Base-by-base conservation (phyloP, 2,113 vertebrate species). In the Pongo pygmaeus region DNA sequence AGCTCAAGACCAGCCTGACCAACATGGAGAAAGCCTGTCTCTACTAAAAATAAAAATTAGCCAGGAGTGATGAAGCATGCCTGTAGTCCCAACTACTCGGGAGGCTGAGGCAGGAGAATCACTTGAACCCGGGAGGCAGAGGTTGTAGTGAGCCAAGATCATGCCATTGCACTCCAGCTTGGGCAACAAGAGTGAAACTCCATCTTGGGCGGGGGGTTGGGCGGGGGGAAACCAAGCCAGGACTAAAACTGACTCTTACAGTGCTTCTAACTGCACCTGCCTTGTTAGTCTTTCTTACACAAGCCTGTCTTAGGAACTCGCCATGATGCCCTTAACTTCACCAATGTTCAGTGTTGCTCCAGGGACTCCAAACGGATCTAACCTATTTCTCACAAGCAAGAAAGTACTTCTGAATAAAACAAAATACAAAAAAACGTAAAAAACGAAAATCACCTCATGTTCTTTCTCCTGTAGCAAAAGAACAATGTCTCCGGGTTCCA, bases 391-490 rank as follows among this genome's bases (percentile, higher is more conserved):
- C 18, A 48, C 7, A 52, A 17, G 13, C 23, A 84, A 70, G 38
- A 84, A 84, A 4, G 10, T 52, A 57, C 55, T 91, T 93, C 55
- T 35, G 30, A 93, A 80, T 17, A 75, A 84, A 50, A 87, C 13
- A 72, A 93, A 75, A 93, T 27, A 8, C 3, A 88, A 67, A 81
- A 81, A 27, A 75, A 48, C 23, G 1, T 72, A 87, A 48, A 25
- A 64, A 38, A 84, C 57, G 91, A 70, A 94, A 90, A 48, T 97
- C 99, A 99, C 99, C 99, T 99, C 99, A 81, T 99, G 99, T 74
- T 99, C 99, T 88, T 99, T 99, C 98, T 99, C 99, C 97, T 99
- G 99, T 88, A 99, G 99, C 92, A 99, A 98, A 96, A 99, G 99
- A 84, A 99, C 99, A 84, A 99, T 99, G 97, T 99, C 99, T 7